These are phyloP conservation scores for Caenorhabditis auriculariae DNA, from an alignment of 2,888 invertebrate species.

Conservation along the genomic window DNA sequence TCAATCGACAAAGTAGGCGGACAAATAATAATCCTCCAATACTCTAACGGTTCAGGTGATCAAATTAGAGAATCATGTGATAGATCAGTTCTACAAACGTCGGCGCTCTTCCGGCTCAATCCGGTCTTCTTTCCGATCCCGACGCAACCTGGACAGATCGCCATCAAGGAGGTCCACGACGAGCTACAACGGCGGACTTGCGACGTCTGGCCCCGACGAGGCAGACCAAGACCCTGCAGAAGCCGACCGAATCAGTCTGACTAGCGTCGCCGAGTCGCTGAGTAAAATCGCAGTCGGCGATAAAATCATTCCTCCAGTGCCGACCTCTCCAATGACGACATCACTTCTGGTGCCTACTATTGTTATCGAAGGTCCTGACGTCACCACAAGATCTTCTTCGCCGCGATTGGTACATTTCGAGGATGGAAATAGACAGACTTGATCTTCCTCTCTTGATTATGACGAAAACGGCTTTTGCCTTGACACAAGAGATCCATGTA, in stretches of 20 bases:
- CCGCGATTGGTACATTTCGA: slow-evolving; percentile 32
- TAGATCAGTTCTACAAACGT: slow-evolving; percentile 47
- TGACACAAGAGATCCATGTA: too few relatives aligned
- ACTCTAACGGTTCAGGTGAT: slow-evolving; percentile 24
- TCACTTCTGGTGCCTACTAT: slow-evolving; percentile 30
- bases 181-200: slow-evolving; percentile 13
- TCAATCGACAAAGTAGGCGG: slow-evolving; percentile 42
- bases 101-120: slow-evolving; percentile 42
- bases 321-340: neutral
- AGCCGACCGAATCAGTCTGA: slow-evolving; percentile 9
- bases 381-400: slow-evolving; percentile 19
- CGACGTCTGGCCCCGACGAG: neutral
- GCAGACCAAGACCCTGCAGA: slow-evolving; percentile 1
- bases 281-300: slow-evolving; percentile 15
- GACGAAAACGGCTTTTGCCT: too few relatives aligned
- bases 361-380: slow-evolving; percentile 28
- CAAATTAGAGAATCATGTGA: slow-evolving; percentile 45
- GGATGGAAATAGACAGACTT: too few relatives aligned
- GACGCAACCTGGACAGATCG: slow-evolving; percentile 34
- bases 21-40: neutral
- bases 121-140: slow-evolving; percentile 42
- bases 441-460: too few relatives aligned
- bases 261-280: slow-evolving; percentile 21
- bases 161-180: slow-evolving; percentile 36
- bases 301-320: neutral